Conservation (phyloP, 64 coral and sea anemone genomes). For the Catalaphyllia jardinei region DNA sequence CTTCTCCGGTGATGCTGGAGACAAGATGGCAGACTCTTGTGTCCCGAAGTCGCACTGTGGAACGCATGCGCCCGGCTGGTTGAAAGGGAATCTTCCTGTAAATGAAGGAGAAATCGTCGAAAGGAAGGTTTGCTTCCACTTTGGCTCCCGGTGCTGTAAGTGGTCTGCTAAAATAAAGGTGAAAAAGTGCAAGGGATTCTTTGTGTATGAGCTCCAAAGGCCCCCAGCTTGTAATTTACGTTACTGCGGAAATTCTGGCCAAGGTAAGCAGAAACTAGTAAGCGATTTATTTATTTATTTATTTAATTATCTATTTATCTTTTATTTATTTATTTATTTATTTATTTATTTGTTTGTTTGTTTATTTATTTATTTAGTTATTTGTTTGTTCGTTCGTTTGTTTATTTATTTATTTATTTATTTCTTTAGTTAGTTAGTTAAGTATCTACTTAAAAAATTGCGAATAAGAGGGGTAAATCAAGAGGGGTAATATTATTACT, state of each 20-base stretch:
- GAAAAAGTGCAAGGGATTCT: constrained; percentile 30
- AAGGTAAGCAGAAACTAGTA: neutral
- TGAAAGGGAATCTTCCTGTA: neutral
- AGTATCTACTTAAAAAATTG: too few relatives aligned
- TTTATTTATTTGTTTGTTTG: too few relatives aligned
- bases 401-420: too few relatives aligned
- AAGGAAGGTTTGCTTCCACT: constrained; percentile 28
- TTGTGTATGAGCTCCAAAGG: constrained; percentile 27
- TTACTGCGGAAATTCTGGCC: constrained; percentile 28
- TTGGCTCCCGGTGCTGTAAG: constrained; percentile 32
- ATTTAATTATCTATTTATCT: neutral
- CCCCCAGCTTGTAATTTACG: constrained; percentile 14
- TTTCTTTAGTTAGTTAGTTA: too few relatives aligned
- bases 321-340: too few relatives aligned
- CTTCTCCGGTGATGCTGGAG: constrained; percentile 13
- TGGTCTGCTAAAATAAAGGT: constrained; percentile 36
- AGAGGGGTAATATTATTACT: too few relatives aligned
- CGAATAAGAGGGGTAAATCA: too few relatives aligned
- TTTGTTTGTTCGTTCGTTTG: too few relatives aligned
- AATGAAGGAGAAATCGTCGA: constrained; percentile 20
- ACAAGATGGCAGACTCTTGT: constrained; percentile 32
- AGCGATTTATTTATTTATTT: neutral
- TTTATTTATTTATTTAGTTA: too few relatives aligned
- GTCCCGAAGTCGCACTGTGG: constrained; percentile 5
- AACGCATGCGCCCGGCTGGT: constrained; percentile 32